phyloP scores from a whole-genome alignment of 2,797 vertebrate species.

The Coccyzus lansbergi region DNA sequence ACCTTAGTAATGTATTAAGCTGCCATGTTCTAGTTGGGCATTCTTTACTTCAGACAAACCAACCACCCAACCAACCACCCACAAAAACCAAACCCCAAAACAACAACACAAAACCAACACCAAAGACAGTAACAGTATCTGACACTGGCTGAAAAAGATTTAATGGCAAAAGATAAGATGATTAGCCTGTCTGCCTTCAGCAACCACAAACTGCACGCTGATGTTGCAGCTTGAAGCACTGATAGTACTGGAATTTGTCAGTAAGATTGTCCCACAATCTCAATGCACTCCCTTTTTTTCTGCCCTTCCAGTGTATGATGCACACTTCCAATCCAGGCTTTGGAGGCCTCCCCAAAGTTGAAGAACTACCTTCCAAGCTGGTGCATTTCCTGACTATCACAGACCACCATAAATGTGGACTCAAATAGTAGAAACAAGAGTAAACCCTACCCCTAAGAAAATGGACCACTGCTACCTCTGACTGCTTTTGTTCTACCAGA shows the following conservation, averaged over 20 bases:
- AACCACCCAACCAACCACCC: neutral
- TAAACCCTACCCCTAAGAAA: neutral
- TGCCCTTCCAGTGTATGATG: neutral
- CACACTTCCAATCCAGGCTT: neutral
- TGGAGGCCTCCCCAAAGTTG: neutral
- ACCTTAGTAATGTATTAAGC: neutral
- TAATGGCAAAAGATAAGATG: neutral
- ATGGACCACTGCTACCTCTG: neutral
- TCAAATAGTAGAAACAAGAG: neutral
- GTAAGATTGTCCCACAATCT: neutral
- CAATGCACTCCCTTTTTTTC: neutral
- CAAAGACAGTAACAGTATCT: neutral
- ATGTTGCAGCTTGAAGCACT: neutral
- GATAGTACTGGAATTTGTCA: neutral
- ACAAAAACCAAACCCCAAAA: neutral
- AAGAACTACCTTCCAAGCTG: neutral
- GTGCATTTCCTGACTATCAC: neutral
- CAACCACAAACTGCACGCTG: neutral
- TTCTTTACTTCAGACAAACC: neutral
- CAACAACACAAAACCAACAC: neutral
- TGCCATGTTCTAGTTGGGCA: neutral
- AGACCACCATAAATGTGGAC: neutral
- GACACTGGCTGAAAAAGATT: neutral
- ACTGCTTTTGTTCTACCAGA: neutral
- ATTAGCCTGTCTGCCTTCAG: neutral